These are phyloP conservation scores for Papilio demoleus DNA, from an alignment of 2,888 invertebrate genomes.

Conservation along the genomic window DNA sequence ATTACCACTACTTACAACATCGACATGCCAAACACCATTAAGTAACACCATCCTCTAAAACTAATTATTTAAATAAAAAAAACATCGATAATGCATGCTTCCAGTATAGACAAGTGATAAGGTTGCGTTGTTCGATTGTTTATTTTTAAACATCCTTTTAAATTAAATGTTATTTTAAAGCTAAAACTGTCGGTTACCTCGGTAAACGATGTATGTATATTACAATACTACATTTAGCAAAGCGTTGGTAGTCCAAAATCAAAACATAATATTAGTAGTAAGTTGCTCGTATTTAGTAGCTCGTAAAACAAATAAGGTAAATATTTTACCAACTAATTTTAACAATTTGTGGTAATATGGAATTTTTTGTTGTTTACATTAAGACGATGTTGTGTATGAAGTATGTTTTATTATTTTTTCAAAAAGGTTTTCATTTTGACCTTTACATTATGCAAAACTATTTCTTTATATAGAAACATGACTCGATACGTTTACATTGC, in stretches of 20 bases:
- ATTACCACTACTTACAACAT: slow-evolving; percentile 32
- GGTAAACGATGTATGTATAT: not conserved
- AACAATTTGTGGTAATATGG: not conserved
- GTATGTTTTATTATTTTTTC: not conserved
- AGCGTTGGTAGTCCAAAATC: not conserved
- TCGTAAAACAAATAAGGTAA: slow-evolving; percentile 8
- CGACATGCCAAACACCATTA: slow-evolving; percentile 37
- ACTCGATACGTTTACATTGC: not conserved
- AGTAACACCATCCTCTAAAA: slow-evolving; percentile 16
- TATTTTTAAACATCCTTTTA: not conserved
- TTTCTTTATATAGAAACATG: not conserved
- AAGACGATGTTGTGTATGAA: not conserved
- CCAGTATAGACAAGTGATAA: slow-evolving; percentile 3
- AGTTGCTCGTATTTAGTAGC: not conserved
- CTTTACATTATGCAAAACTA: not conserved
- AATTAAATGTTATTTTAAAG: not conserved
- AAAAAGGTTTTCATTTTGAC: not conserved
- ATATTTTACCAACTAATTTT: slow-evolving; percentile 5
- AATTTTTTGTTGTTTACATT: not conserved
- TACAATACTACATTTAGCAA: not conserved
- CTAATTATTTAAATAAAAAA: slow-evolving; percentile 25
- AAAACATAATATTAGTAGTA: not conserved
- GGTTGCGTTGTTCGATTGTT: slow-evolving; percentile 2
- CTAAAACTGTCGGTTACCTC: not conserved
- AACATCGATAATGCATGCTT: slow-evolving; percentile 19